phyloP scores from a whole-genome alignment of 2,113 vertebrate species.

The Gobio gobio region DNA sequence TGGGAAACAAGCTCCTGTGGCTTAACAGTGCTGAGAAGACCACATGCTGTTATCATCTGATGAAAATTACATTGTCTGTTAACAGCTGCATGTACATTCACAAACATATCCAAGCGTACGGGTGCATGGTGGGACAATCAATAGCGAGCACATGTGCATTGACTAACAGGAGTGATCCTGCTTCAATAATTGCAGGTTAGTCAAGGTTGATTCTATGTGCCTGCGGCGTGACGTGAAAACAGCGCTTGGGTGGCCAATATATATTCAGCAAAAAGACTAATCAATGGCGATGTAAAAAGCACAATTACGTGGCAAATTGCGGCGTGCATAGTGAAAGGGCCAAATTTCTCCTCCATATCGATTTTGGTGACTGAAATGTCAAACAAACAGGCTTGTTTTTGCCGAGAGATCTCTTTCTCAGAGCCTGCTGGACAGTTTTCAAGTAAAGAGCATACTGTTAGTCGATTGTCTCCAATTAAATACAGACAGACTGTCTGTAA shows the following conservation, averaged over 20 bases:
- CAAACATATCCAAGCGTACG: background rate
- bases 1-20: slow-evolving; percentile 32
- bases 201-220: background rate
- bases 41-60: slow-evolving; percentile 32
- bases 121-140: slow-evolving; percentile 15
- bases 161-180: slow-evolving; percentile 39
- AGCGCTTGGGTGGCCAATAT: slow-evolving; percentile 29
- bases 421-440: slow-evolving; percentile 18
- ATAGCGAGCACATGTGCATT: slow-evolving; percentile 19
- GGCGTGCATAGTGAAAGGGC: slow-evolving; percentile 14
- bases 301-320: slow-evolving; percentile 41
- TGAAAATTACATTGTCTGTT: slow-evolving; percentile 28
- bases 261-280: slow-evolving; percentile 7
- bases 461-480: slow-evolving; percentile 42
- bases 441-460: slow-evolving; percentile 36
- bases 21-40: background rate
- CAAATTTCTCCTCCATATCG: slow-evolving; percentile 19
- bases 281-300: slow-evolving; percentile 37
- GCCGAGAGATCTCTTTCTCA: slow-evolving; percentile 27
- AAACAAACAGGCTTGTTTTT: slow-evolving; percentile 41
- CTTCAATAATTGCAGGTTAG: slow-evolving; percentile 45
- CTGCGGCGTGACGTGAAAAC: background rate
- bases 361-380: slow-evolving; percentile 31
- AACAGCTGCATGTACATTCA: background rate
- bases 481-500: slow-evolving; percentile 33